Conservation (phyloP, 2,888 invertebrate species). For the Ophion slaviceki region DNA sequence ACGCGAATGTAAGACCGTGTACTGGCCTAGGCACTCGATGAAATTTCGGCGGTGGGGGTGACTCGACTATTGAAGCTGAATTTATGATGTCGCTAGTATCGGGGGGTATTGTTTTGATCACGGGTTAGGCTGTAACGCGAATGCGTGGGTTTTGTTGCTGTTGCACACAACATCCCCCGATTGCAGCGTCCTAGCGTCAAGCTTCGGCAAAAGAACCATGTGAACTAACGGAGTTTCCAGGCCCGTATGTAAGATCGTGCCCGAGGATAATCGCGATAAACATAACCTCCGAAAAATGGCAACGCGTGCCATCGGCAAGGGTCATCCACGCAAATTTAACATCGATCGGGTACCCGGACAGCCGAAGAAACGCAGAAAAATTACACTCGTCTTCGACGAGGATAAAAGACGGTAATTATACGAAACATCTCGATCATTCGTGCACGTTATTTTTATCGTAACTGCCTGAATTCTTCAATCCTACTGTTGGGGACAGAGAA, state of each 20-base stretch:
- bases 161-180: too few relatives aligned
- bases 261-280: neutral
- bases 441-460: neutral
- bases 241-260: neutral
- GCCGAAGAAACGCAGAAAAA: constrained; percentile 84
- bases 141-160: too few relatives aligned
- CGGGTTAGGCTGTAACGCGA: too few relatives aligned
- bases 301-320: constrained; percentile 63
- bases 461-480: neutral
- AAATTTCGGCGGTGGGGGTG: too few relatives aligned
- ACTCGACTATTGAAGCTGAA: too few relatives aligned
- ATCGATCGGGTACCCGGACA: constrained; percentile 72
- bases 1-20: too few relatives aligned
- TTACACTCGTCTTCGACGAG: constrained; percentile 86
- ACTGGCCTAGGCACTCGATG: too few relatives aligned
- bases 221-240: too few relatives aligned
- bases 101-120: too few relatives aligned
- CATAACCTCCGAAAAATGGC: constrained; percentile 64
- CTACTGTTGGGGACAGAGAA: constrained; percentile 85
- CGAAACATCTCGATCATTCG: neutral
- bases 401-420: constrained; percentile 85
- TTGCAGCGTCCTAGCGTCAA: too few relatives aligned
- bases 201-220: too few relatives aligned
- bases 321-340: constrained; percentile 68
- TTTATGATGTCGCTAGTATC: too few relatives aligned